Evolutionary conservation across 2,113 vertebrate species (phyloP).

Genomic region (Podarcis raffonei): DNA sequence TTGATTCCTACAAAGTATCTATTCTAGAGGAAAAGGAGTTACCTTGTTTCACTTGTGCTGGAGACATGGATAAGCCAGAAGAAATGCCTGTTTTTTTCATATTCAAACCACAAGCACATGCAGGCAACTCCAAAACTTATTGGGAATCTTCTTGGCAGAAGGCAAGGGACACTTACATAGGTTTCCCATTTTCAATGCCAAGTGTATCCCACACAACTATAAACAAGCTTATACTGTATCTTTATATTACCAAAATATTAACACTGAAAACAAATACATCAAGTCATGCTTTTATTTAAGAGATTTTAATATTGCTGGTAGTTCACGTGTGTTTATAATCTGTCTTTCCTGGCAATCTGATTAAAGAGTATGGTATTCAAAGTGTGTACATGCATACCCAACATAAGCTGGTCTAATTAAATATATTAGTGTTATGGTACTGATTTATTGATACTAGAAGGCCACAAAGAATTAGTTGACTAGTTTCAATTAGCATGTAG

Average conservation of each 20-base stretch:
- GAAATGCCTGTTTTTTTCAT: neutral
- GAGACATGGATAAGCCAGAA: neutral
- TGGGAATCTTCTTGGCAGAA: neutral
- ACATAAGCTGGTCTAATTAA: neutral
- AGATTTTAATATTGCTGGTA: neutral
- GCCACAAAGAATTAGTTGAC: neutral
- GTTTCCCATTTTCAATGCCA: neutral
- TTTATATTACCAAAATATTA: neutral
- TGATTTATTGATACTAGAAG: too few species aligned
- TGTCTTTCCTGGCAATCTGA: neutral
- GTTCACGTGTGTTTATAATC: neutral
- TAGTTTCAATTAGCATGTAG: neutral
- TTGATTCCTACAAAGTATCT: neutral
- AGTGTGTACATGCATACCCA: neutral
- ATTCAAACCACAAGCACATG: neutral
- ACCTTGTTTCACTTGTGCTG: neutral
- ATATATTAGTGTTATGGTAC: too few species aligned
- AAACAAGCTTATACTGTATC: neutral
- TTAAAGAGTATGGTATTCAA: neutral
- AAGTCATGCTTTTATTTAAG: neutral
- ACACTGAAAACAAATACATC: neutral
- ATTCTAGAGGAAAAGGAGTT: neutral
- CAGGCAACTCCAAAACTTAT: neutral
- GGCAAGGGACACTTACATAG: neutral
- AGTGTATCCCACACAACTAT: neutral